Base-by-base conservation (phyloP, 2,888 invertebrate genomes). In the Matsumyia berberina region DNA sequence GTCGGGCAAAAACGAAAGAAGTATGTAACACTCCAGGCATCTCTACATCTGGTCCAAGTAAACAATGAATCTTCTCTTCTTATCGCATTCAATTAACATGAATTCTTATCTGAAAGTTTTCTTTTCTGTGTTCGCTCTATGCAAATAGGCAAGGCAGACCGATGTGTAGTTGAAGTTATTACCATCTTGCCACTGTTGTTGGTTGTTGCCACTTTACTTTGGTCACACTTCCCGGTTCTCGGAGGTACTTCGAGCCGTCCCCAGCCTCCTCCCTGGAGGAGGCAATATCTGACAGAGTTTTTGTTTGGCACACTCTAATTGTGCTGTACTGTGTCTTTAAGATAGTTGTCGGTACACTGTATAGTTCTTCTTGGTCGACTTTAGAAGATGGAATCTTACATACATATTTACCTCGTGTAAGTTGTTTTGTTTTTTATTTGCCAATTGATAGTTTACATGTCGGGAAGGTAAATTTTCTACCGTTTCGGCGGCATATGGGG, bases 11-110 rank as follows among this genome's bases (percentile, higher is more conserved):
- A 35, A 46, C 24, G 35, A 19, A 58, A 82, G 51, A 72, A 46
- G 39, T 12, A 15, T 29, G 3, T n/a, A n/a, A n/a, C n/a, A 15
- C 15, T n/a, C 17, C 33, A 31, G 15, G 64, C 35, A 15, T 49
- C 24, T 4, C 69, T 70, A 69, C 74, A 80, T 70, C 53, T 79
- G 76, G 85, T 66, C 62, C 58, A 60, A 53, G 66, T 53, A 85
- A 85, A 80, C 85, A 85, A 80, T 85, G 85, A 80, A 85, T 85
- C 85, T 85, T 80, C 80, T 57, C 69, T 49, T 76, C 74, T 85
- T 85, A 85, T 85, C 80, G 85, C 70, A 66, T 85, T 85, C 85
- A 85, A 85, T 85, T 85, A 85, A 85, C 85, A 85, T 66, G 80
- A 85, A 76, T 85, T 83, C 83, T 83, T 83, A 79, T 83, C 83